Conservation (phyloP, 2,113 vertebrate species). For the Rousettus leschenaultii region DNA sequence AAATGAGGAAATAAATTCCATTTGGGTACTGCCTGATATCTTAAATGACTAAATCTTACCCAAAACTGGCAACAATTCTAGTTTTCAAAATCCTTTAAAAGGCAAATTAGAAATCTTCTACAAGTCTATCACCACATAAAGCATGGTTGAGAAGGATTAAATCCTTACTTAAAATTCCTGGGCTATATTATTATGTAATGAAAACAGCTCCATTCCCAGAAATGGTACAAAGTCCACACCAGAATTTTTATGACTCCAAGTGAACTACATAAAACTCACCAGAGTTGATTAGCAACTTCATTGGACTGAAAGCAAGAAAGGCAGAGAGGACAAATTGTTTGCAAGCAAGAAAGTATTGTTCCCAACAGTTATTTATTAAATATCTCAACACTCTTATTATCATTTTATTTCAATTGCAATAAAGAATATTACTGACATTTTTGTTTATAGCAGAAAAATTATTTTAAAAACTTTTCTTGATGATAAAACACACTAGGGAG, state of each 20-base stretch:
- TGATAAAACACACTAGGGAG: neutral
- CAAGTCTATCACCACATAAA: constrained; percentile 44
- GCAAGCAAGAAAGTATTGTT: constrained; percentile 44
- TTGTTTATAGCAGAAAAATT: constrained; percentile 2
- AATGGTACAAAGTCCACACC: constrained; percentile 64
- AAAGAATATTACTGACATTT: constrained; percentile 12
- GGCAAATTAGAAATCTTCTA: constrained; percentile 44
- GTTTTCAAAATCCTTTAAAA: constrained; percentile 38
- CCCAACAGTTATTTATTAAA: constrained; percentile 38
- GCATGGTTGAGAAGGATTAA: constrained; percentile 32
- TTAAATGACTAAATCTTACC: constrained; percentile 29
- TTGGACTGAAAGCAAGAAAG: constrained; percentile 31
- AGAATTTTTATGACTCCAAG: constrained; percentile 59
- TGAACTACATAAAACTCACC: constrained; percentile 42
- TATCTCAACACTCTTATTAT: neutral
- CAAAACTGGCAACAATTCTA: neutral
- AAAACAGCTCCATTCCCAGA: constrained; percentile 51
- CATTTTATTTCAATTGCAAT: constrained; percentile 45
- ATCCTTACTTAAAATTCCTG: constrained; percentile 59
- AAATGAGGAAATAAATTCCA: constrained; percentile 31
- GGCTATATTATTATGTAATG: constrained; percentile 51
- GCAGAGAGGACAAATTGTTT: constrained; percentile 23
- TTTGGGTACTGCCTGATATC: neutral
- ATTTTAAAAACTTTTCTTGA: constrained; percentile 43
- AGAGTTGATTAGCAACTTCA: constrained; percentile 55